phyloP scores from a whole-genome alignment of 64 coral and sea anemone genomes.

The Pachyseris speciosa region DNA sequence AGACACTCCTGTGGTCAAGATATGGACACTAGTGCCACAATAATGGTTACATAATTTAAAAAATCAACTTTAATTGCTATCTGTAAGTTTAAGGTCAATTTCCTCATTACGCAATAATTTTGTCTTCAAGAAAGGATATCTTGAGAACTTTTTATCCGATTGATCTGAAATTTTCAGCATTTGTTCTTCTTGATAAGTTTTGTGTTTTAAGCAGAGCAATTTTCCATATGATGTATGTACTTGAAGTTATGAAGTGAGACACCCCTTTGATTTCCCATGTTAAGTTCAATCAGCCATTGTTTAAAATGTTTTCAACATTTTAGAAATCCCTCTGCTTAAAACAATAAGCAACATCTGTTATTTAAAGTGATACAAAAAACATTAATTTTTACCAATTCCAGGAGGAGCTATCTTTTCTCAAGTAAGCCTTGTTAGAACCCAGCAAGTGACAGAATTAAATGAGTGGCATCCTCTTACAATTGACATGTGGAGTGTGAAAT shows the following conservation, averaged over 20 bases:
- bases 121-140: too few species aligned
- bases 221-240: background rate
- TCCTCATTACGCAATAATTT: too few species aligned
- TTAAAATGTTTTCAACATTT: background rate
- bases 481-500: background rate
- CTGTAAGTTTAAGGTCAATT: too few species aligned
- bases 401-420: too few species aligned
- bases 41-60: constrained; percentile 1
- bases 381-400: too few species aligned
- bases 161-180: constrained; percentile 61
- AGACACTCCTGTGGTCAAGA: background rate
- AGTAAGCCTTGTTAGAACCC: constrained; percentile 17
- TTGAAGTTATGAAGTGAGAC: background rate
- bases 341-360: background rate
- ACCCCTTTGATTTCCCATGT: too few species aligned
- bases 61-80: constrained; percentile 5
- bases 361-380: constrained; percentile 8
- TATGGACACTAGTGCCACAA: too few species aligned
- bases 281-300: too few species aligned
- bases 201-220: constrained; percentile 39
- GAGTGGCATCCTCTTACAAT: constrained; percentile 2
- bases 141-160: too few species aligned
- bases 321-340: too few species aligned
- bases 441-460: constrained; percentile 28
- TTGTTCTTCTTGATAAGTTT: constrained; percentile 43